Evolutionary conservation across 2,888 invertebrate genomes (phyloP).

Genomic region (Icerya purchasi): DNA sequence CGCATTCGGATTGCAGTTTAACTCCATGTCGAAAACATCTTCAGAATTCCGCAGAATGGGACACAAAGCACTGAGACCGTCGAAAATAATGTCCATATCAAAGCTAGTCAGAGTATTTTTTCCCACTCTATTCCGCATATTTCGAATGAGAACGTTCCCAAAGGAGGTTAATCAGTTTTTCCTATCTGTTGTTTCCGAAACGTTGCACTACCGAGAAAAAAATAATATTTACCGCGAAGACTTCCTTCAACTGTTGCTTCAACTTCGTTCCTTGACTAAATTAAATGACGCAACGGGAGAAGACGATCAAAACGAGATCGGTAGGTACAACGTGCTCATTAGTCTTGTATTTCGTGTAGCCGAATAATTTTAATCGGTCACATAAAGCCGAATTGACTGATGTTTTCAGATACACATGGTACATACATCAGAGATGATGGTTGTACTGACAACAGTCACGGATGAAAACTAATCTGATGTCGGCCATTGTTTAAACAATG

Average conservation of each 20-base stretch:
- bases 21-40: slow-evolving; percentile 25
- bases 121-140: slow-evolving; percentile 16
- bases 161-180: slow-evolving; percentile 21
- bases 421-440: no score
- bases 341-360: not conserved
- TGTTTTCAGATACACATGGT: no score
- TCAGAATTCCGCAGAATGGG: slow-evolving; percentile 26
- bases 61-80: slow-evolving; percentile 23
- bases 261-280: slow-evolving; percentile 1
- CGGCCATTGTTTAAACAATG: no score
- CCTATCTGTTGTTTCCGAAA: slow-evolving; percentile 19
- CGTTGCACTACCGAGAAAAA: slow-evolving; percentile 19
- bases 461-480: no score
- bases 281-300: slow-evolving; percentile 6
- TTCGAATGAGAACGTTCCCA: slow-evolving; percentile 18
- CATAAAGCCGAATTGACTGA: no score
- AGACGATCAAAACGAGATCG: not conserved
- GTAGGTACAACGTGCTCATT: not conserved
- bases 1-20: slow-evolving; percentile 29
- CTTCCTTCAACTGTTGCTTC: slow-evolving; percentile 17
- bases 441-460: no score
- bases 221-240: slow-evolving; percentile 20
- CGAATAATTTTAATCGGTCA: not conserved
- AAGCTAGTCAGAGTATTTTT: slow-evolving; percentile 17
- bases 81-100: slow-evolving; percentile 22